phyloP scores from a whole-genome alignment of 2,797 vertebrate species.

The Pseudopleuronectes americanus region DNA sequence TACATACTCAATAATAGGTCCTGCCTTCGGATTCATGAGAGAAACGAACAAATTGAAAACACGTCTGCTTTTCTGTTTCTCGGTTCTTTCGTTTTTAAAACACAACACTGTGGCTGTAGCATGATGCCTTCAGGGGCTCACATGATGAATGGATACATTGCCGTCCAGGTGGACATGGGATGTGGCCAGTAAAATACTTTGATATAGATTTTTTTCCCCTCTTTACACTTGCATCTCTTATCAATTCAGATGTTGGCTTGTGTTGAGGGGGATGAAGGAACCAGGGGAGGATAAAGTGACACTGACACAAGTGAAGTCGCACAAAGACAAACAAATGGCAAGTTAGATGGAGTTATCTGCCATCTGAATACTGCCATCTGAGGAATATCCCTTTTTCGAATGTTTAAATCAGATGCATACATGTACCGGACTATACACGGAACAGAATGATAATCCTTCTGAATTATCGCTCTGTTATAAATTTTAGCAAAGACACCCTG shows the following conservation, averaged over 20 bases:
- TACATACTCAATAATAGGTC: conserved; percentile 79
- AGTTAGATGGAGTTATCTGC: conserved; percentile 47
- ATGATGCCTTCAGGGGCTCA: conserved; percentile 57
- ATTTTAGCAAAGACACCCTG: conserved; percentile 61
- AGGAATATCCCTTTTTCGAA: conserved; percentile 43
- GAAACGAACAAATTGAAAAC: conserved; percentile 61
- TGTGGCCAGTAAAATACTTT: conserved; percentile 47
- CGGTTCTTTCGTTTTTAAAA: conserved; percentile 50
- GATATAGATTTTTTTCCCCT: conserved; percentile 18
- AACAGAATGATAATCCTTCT: conserved; percentile 43
- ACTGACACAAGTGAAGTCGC: conserved; percentile 57
- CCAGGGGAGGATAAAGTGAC: conserved; percentile 61
- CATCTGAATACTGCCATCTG: conserved; percentile 46
- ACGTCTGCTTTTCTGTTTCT: conserved; percentile 45
- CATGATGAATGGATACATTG: conserved; percentile 54
- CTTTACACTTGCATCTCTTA: conserved; percentile 34
- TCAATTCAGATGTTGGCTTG: conserved; percentile 20
- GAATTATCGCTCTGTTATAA: conserved; percentile 30
- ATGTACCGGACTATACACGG: conserved; percentile 49
- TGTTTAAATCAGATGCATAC: conserved; percentile 47
- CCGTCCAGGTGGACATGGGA: conserved; percentile 35
- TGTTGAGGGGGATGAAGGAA: conserved; percentile 29
- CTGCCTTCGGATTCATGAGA: conserved; percentile 76
- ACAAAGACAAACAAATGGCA: conserved; percentile 71
- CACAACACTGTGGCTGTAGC: conserved; percentile 54